Evolutionary conservation across 2,888 invertebrate genomes (phyloP).

Genomic region (Polydrusus tereticollis): DNA sequence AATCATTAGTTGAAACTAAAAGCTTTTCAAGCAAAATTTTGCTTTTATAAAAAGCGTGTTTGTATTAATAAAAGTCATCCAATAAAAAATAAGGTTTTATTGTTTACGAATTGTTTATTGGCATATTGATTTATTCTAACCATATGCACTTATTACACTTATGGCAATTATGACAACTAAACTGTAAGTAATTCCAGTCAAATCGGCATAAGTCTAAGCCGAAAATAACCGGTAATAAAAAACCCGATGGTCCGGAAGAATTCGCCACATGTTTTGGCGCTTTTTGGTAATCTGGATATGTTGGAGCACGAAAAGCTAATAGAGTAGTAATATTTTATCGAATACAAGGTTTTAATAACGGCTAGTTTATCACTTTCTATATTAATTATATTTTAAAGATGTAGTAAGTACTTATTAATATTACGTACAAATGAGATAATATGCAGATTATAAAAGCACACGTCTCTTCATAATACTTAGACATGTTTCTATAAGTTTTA

Average conservation of each 20-base stretch:
- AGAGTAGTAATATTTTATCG: too few relatives aligned
- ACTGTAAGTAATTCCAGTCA: slow-evolving; percentile 53
- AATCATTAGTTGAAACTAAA: not conserved
- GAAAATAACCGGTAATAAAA: slow-evolving; percentile 60
- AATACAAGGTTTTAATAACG: too few relatives aligned
- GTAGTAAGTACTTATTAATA: too few relatives aligned
- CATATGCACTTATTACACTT: slow-evolving; percentile 38
- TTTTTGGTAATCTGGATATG: slow-evolving; percentile 25
- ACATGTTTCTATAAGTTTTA: too few relatives aligned
- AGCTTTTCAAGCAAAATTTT: too few relatives aligned
- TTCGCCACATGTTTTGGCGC: slow-evolving; percentile 63
- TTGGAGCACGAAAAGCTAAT: not conserved
- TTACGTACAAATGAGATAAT: too few relatives aligned
- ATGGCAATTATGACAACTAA: slow-evolving; percentile 51
- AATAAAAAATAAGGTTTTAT: slow-evolving; percentile 33
- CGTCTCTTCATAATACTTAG: too few relatives aligned
- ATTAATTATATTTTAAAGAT: too few relatives aligned
- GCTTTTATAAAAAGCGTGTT: too few relatives aligned
- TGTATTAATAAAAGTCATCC: too few relatives aligned
- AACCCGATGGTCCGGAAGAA: slow-evolving; percentile 62
- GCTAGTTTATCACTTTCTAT: too few relatives aligned
- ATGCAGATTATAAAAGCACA: too few relatives aligned
- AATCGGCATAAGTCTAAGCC: slow-evolving; percentile 51
- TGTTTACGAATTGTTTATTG: not conserved
- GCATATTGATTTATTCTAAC: slow-evolving; percentile 19